Base-by-base conservation (phyloP, 2,888 invertebrate species). In the Scaptomyza cyrtandrae region DNA sequence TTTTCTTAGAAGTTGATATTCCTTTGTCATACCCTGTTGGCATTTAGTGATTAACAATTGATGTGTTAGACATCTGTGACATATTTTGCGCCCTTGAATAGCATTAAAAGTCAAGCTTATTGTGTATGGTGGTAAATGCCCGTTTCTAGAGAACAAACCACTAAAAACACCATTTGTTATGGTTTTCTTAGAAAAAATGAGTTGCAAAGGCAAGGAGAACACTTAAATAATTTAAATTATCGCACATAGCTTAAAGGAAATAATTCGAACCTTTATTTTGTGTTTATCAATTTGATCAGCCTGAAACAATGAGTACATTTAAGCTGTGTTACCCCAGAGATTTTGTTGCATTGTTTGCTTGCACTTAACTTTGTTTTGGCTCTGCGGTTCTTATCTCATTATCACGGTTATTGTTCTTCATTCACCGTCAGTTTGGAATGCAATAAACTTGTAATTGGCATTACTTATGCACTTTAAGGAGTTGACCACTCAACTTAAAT, bases 381-480 rank as follows among this genome's bases (percentile, higher is more conserved):
- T 65, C 54, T 35, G 33, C 31, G 67, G 67, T 60, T 71, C 54
- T 75, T 75, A 75, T 75, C 75, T 76, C 68, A 72, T 75, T 76
- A 75, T 75, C 49, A 58, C 45, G 52, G 50, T 55, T 71, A 68
- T 68, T 75, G 75, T 75, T 63, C 63, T 50, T 55, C 54, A 48
- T 31, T 71, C 44, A 46, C 27, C 67, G 52, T 45, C 76, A 52
- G 59, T 50, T 68, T 45, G 60, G 33, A 67, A 60, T 60, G 67
- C 68, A 67, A 67, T 67, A 67, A 68, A 50, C 54, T 68, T 45
- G 27, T 54, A 67, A 66, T 68, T 72, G 68, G 62, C 49, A 54
- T 56, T 68, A 50, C 35, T 54, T 49, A 41, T 54, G 53, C 49
- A 45, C 67, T 33, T 46, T 24, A 64, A 64, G 11, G 33, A 27